Evolutionary conservation across 1,140 invertebrate species (phyloP).

Genomic region (Diuraphis noxia): DNA sequence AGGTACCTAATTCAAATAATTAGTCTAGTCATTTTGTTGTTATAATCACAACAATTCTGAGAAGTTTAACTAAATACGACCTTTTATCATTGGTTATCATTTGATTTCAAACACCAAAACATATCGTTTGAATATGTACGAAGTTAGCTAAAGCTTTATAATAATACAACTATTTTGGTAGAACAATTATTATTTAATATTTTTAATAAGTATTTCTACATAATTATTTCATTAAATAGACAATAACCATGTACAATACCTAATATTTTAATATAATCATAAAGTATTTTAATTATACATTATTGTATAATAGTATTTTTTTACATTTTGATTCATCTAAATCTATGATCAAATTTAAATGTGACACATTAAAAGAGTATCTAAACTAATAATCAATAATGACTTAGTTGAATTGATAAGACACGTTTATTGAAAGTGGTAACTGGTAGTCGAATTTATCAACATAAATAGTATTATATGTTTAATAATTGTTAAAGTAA

Average conservation of each 20-base stretch:
- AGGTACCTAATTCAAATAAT: neutral
- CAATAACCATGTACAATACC: neutral
- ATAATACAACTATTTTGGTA: neutral
- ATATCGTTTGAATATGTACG: neutral
- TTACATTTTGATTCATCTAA: neutral
- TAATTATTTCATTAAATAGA: too few species aligned
- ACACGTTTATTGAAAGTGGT: neutral
- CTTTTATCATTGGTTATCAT: slow-evolving; percentile 24
- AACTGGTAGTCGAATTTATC: neutral
- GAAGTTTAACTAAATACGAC: slow-evolving; percentile 29
- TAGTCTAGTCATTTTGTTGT: neutral
- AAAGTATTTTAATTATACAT: neutral
- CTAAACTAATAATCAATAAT: neutral
- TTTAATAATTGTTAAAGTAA: neutral
- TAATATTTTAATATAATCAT: too few species aligned
- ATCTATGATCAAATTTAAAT: neutral
- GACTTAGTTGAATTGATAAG: neutral
- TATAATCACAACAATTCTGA: neutral
- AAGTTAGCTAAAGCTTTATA: neutral
- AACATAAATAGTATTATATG: neutral
- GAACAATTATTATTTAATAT: neutral
- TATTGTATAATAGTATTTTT: neutral
- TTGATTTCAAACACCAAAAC: neutral
- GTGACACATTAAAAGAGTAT: neutral
- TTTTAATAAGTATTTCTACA: neutral